Percentiles rank a stretch among this genome's conserved stretches.
phyloP scores from a whole-genome alignment of 1,140 invertebrate genomes.

The Notospermus geniculatus region DNA sequence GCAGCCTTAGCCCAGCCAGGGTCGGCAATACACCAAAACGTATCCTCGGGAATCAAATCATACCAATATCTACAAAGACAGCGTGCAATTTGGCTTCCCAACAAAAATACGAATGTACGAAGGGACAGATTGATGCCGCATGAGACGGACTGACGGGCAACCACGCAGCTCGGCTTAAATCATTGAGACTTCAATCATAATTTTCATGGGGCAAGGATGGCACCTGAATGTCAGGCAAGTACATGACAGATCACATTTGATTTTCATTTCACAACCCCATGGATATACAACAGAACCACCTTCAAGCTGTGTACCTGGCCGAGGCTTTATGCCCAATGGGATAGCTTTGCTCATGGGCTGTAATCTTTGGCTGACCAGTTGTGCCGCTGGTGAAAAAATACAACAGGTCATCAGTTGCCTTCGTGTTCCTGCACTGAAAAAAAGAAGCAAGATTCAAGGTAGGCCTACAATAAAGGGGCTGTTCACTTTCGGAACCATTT shows the following conservation, averaged over 20 bases:
- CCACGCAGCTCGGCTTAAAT: neutral
- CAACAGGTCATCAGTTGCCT: slow-evolving; percentile 49
- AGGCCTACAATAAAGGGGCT: too few species aligned
- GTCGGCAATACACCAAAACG: slow-evolving; percentile 58
- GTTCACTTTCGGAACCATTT: too few species aligned
- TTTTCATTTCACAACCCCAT: too few species aligned
- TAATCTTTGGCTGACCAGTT: slow-evolving; percentile 60
- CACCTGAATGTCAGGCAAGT: neutral
- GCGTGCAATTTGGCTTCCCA: neutral
- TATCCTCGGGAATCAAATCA: slow-evolving; percentile 38
- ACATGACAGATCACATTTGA: neutral
- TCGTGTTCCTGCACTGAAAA: slow-evolving; percentile 44
- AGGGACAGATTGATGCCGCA: neutral
- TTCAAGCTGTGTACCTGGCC: slow-evolving; percentile 34
- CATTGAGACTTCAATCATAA: neutral
- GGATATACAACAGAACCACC: neutral
- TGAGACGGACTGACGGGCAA: neutral
- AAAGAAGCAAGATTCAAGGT: slow-evolving; percentile 12
- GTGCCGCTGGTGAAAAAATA: slow-evolving; percentile 61
- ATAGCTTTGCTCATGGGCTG: slow-evolving; percentile 58
- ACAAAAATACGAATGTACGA: neutral
- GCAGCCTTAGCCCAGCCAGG: slow-evolving; percentile 60
- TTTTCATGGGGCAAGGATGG: neutral
- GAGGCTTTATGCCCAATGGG: slow-evolving; percentile 54
- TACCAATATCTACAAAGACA: slow-evolving; percentile 45